These are phyloP conservation scores for Sebastes cheni DNA, from an alignment of 2,797 vertebrate species.

Conservation along the genomic window DNA sequence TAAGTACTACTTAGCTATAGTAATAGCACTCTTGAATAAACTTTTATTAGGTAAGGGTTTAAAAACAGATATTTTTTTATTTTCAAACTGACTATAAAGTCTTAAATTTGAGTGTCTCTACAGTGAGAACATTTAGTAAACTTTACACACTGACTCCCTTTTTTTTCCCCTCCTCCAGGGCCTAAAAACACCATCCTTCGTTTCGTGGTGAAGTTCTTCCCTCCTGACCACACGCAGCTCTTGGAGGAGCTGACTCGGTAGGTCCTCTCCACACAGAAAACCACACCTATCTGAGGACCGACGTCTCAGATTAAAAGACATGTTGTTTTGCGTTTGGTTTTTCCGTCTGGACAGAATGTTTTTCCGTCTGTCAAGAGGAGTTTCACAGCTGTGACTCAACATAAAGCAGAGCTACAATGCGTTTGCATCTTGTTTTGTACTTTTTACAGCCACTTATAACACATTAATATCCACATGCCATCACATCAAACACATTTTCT, in stretches of 20 bases:
- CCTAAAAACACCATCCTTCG: constrained; percentile 94
- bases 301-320: constrained; percentile 14
- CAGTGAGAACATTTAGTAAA: not conserved
- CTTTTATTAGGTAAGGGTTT: no score
- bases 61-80: no score
- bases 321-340: constrained; percentile 18
- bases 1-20: no score
- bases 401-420: not conserved
- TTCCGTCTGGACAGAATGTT: not conserved
- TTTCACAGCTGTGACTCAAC: constrained; percentile 5
- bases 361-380: constrained; percentile 1
- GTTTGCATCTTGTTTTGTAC: constrained; percentile 6
- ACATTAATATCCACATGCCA: constrained; percentile 10
- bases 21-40: no score
- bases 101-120: no score
- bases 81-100: no score
- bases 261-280: constrained; percentile 44
- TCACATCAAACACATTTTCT: not conserved
- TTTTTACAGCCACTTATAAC: not conserved
- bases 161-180: constrained; percentile 75
- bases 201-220: constrained; percentile 99
- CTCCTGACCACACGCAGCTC: constrained; percentile 93
- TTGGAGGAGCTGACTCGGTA: constrained; percentile 97
- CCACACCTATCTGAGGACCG: constrained; percentile 22
- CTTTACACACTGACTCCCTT: not conserved